Evolutionary conservation across 2,888 invertebrate species (phyloP), one percentile per base, ranked within the genome.

Genomic region (Eupithecia abbreviata): DNA sequence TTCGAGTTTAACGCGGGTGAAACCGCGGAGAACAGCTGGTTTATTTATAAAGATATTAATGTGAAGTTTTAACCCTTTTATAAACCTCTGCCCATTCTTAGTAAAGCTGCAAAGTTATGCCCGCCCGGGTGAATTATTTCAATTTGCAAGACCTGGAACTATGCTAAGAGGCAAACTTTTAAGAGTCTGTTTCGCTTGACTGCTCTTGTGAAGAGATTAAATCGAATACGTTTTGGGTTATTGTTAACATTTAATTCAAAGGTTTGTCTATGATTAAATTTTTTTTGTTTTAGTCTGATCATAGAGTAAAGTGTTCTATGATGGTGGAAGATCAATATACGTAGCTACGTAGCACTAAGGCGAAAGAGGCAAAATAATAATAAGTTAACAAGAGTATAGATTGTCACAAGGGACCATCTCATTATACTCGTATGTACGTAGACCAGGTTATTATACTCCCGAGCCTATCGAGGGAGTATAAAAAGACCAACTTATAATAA

Each of bases 91-190:
- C 71, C 65, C 75, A 77, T 87, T 88, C 86, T 86, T 89, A 81
- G 75, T 77, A 90, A 86, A 82, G 85, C 87, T 85, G 84, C 84
- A 86, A 89, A 90, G 88, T 90, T 89, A 90, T 88, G 87, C 85
- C 83, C 86, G 85, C 86, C 86, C 81, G 85, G 86, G 85, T 90
- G 88, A 92, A 91, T 92, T 91, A 93, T 92, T 92, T 91, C 90
- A 90, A 91, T 90, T 92, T 89, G 86, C 88, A 89, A 89, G 86
- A 85, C 87, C 85, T 87, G 86, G 84, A 90, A 91, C 92, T 91
- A 90, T 92, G 87, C 83, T 84, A 89, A 88, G 89, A 85, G 86
- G 85, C 85, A 89, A 91, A 89, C 91, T 90, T 91, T 89, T 87
- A 88, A 91, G 88, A 89, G 88, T 89, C 87, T 84, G 77, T 80